These are phyloP conservation scores for Cavia aperea DNA, from an alignment of 2,113 vertebrate genomes.

Conservation along the genomic window DNA sequence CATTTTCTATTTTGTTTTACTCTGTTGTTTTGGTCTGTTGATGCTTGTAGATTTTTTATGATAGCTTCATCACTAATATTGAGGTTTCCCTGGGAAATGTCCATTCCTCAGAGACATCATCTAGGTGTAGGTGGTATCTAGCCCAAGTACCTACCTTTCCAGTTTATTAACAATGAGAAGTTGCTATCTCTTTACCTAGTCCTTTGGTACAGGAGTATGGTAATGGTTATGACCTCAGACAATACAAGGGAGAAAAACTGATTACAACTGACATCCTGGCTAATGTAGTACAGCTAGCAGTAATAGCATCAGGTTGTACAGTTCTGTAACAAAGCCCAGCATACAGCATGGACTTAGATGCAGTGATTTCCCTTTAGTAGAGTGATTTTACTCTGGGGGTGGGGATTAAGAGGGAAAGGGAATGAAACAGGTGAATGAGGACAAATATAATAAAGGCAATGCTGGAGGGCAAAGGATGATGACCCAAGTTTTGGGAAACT, in stretches of 20 bases:
- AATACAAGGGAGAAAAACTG: neutral
- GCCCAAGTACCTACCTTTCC: neutral
- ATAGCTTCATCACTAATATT: neutral
- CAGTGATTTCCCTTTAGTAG: neutral
- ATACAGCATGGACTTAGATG: neutral
- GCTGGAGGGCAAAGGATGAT: neutral
- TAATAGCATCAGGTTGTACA: neutral
- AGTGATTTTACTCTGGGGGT: neutral
- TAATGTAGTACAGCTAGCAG: neutral
- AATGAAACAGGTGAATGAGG: neutral
- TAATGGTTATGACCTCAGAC: neutral
- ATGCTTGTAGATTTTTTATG: neutral
- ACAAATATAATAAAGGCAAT: neutral
- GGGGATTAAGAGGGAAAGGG: neutral
- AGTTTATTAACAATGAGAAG: neutral
- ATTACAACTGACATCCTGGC: neutral
- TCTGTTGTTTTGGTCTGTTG: neutral
- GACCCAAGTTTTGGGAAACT: neutral
- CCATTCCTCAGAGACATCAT: neutral
- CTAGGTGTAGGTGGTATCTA: neutral
- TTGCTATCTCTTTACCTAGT: neutral
- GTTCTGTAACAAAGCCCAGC: neutral
- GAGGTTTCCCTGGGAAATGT: neutral
- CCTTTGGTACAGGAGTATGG: neutral
- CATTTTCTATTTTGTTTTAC: neutral